Conservation (phyloP, 2,888 invertebrate genomes). For the Pyrochroa serraticornis region DNA sequence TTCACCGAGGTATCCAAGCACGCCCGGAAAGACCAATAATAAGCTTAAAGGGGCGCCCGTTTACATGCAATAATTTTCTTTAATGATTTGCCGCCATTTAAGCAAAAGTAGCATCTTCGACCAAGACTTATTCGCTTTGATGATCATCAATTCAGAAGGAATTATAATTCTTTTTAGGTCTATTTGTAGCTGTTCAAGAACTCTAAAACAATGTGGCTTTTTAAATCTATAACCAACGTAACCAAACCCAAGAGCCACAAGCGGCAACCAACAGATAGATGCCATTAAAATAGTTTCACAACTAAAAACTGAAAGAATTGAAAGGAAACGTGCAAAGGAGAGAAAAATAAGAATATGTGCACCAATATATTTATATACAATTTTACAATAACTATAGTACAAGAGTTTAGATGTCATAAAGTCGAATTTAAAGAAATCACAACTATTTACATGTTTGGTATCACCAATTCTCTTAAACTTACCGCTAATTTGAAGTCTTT, state of each 20-base stretch:
- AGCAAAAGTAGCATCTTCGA: constrained; percentile 1
- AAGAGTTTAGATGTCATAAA: constrained; percentile 4
- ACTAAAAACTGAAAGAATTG: too few species aligned
- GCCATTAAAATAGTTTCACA: too few species aligned
- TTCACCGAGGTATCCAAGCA: constrained; percentile 21
- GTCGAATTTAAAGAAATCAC: background rate
- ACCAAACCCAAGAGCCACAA: background rate
- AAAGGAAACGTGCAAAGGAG: constrained; percentile 23
- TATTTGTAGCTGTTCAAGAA: too few species aligned
- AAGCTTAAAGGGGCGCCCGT: constrained; percentile 19
- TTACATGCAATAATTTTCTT: constrained; percentile 2
- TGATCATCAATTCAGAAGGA: background rate
- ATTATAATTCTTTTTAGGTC: too few species aligned
- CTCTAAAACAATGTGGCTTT: too few species aligned
- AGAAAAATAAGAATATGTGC: constrained; percentile 21
- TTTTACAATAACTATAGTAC: constrained; percentile 12
- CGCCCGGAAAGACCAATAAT: constrained; percentile 14
- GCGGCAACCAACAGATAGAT: constrained; percentile 4
- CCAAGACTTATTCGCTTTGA: background rate
- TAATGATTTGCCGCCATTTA: constrained; percentile 1
- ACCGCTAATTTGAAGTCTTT: constrained; percentile 38
- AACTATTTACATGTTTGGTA: constrained; percentile 10
- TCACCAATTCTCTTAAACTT: constrained; percentile 32
- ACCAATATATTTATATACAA: constrained; percentile 33
- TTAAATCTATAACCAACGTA: too few species aligned